Base-by-base conservation (phyloP, 2,797 vertebrate genomes). In the Chaenodraco wilsoni region DNA sequence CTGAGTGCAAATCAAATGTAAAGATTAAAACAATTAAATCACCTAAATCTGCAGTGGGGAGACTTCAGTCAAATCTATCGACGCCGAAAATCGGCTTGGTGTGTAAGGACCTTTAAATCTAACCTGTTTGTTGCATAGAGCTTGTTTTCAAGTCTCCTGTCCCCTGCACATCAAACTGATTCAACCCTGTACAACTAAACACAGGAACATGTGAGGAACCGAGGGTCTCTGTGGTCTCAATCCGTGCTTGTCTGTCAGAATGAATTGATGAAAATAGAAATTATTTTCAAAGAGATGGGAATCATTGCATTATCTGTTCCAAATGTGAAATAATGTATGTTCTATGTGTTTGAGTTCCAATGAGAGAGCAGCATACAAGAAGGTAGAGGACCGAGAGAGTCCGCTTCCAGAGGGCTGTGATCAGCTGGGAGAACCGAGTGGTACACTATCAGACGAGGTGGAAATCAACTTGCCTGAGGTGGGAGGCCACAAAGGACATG, bases 401-500 rank as follows among this genome's bases (percentile, higher is more conserved):
- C 74, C 11, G 11, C 72, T 59, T 71, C 55, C 48, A 59, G 37
- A 76, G 71, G 69, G 59, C 71, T 63, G 63, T 31, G 49, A 61
- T 68, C 56, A 72, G 76, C 59, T 65, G 62, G 41, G 70, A 67
- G 59, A 19, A 45, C 51, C 48, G 60, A 69, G 65, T 61, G 72
- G 65, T 75, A 70, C 78, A 85, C 77, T 64, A 69, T 78, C 51
- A 11, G 55, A 87, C 46, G 45, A 9, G 44, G 57, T 76, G 81
- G 67, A 65, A 76, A 73, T 83, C 74, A 78, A 68, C 61, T n/a
- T 50, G 81, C 78, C 82, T 77, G 76, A 73, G 73, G 79, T 60
- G n/a, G 73, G 80, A 85, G 66, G 83, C 86, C 88, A 92, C 84
- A 79, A 88, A 90, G 76, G 82, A 93, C 85, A 86, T 90, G 89